A percentile compares a stretch with the other conserved stretches of the same genome.
Conservation (phyloP, 2,113 vertebrate genomes). For the Serinus canaria region DNA sequence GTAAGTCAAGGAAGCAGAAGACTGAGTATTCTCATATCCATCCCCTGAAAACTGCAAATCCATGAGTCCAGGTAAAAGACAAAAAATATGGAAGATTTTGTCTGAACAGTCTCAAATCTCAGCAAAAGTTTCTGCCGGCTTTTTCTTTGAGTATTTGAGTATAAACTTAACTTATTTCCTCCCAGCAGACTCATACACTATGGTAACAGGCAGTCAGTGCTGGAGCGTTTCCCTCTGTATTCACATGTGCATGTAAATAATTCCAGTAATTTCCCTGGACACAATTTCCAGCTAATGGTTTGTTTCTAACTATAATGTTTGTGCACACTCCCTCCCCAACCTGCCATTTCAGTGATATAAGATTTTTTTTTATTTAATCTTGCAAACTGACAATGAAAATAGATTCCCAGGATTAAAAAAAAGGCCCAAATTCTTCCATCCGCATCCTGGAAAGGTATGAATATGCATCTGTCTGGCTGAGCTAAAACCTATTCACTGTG, state of each 20-base stretch:
- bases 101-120: background rate
- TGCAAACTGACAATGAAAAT: background rate
- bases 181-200: background rate
- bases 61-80: background rate
- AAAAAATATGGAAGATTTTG: background rate
- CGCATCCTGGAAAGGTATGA: background rate
- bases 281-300: slow-evolving; percentile 26
- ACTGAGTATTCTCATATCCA: background rate
- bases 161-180: slow-evolving; percentile 17
- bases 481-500: background rate
- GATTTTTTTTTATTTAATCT: background rate
- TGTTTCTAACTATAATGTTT: slow-evolving; percentile 12
- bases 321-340: background rate
- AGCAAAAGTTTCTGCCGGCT: background rate
- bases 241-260: slow-evolving; percentile 3
- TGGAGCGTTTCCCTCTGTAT: background rate
- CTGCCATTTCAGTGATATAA: background rate
- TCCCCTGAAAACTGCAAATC: background rate
- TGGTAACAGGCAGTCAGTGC: background rate
- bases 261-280: slow-evolving; percentile 22
- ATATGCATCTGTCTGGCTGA: background rate
- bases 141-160: background rate
- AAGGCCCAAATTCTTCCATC: background rate
- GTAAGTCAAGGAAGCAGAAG: background rate
- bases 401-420: background rate